Conservation (phyloP, 1,140 invertebrate species). For the Mycetomoellerius zeteki region DNA sequence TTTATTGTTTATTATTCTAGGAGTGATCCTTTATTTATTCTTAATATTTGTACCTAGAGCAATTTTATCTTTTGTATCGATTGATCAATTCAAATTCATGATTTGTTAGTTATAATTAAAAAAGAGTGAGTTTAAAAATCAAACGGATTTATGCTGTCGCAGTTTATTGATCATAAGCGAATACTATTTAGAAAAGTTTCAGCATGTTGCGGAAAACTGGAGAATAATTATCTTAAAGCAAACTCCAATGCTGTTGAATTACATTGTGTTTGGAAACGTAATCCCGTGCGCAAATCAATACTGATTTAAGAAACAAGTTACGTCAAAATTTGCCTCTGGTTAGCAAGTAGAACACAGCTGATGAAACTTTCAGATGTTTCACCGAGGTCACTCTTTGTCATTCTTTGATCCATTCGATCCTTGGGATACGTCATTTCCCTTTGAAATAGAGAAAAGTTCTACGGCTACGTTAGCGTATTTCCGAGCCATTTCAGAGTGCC, state of each 20-base stretch:
- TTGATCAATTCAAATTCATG: neutral
- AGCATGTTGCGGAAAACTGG: neutral
- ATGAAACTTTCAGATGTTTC: slow-evolving; percentile 51
- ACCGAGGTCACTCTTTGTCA: slow-evolving; percentile 27
- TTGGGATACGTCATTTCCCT: neutral
- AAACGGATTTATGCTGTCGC: neutral
- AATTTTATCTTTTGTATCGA: neutral
- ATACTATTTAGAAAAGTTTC: slow-evolving; percentile 25
- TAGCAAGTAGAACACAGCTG: slow-evolving; percentile 11
- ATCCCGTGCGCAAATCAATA: slow-evolving; percentile 1
- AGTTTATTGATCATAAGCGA: neutral
- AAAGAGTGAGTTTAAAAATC: neutral
- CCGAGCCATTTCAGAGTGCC: neutral
- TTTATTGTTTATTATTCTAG: too few species aligned
- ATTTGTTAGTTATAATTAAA: neutral
- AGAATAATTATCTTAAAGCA: slow-evolving; percentile 14
- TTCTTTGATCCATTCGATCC: slow-evolving; percentile 36
- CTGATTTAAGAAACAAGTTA: slow-evolving; percentile 38
- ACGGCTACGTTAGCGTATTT: neutral
- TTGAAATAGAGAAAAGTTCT: slow-evolving; percentile 6
- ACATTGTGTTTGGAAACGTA: neutral
- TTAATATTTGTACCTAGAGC: too few species aligned
- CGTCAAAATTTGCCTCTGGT: slow-evolving; percentile 6
- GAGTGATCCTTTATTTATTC: too few species aligned
- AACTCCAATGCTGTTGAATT: neutral